Percentiles rank a stretch among this genome's conserved stretches.
Evolutionary conservation across 2,113 vertebrate genomes (phyloP).

Genomic region (Sebastes schlegelii): DNA sequence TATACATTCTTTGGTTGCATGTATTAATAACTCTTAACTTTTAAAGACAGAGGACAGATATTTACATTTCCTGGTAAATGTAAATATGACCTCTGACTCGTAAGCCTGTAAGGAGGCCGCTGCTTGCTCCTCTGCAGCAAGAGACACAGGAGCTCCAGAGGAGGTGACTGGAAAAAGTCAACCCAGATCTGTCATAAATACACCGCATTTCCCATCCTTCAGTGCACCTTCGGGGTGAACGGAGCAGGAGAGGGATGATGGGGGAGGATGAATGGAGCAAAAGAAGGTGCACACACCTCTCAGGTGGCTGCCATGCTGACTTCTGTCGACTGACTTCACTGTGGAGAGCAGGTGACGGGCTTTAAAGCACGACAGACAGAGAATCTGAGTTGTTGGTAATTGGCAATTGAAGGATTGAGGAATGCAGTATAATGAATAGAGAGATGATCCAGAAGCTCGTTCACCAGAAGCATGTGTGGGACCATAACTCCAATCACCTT

Average conservation of each 20-base stretch:
- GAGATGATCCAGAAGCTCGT: constrained; percentile 9
- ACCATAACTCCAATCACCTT: background rate
- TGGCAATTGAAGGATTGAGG: constrained; percentile 15
- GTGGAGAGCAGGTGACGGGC: constrained; percentile 37
- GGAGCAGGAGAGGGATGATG: constrained; percentile 43
- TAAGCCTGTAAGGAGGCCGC: background rate
- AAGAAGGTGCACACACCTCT: constrained; percentile 49
- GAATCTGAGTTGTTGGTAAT: constrained; percentile 31
- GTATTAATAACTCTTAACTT: background rate
- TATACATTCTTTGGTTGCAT: too few relatives aligned
- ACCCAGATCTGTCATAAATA: constrained; percentile 74
- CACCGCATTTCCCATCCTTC: constrained; percentile 57
- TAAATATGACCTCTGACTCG: background rate
- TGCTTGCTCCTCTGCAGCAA: constrained; percentile 27
- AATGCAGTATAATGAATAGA: constrained; percentile 14
- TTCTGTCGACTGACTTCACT: constrained; percentile 54
- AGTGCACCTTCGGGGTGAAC: constrained; percentile 47
- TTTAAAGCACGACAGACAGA: constrained; percentile 47
- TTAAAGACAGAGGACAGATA: constrained; percentile 4
- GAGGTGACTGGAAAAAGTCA: constrained; percentile 53
- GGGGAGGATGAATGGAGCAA: constrained; percentile 51
- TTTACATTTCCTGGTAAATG: background rate
- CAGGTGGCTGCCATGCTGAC: constrained; percentile 47
- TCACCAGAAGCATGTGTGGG: background rate
- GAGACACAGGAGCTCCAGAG: constrained; percentile 19